Evolutionary conservation across 2,113 vertebrate species (phyloP).

Genomic region (Ictalurus punctatus): DNA sequence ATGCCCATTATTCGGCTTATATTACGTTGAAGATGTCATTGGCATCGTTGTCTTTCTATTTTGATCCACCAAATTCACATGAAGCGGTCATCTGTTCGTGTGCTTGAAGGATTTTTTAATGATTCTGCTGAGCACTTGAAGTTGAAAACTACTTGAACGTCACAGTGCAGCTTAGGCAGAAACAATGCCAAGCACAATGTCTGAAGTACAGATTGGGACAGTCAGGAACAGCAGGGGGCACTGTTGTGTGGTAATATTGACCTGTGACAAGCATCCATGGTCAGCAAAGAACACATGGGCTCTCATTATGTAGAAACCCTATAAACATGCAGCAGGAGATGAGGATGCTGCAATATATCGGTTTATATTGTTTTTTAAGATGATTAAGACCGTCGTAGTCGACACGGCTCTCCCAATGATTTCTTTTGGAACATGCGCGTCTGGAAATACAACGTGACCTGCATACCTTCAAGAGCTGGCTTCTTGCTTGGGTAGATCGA

Average conservation of each 20-base stretch:
- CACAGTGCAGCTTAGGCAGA: neutral
- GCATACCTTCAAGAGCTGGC: neutral
- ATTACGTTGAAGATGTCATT: neutral
- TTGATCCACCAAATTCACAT: neutral
- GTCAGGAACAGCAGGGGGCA: conserved; percentile 68
- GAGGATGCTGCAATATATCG: neutral
- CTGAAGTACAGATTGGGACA: neutral
- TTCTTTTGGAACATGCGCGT: neutral
- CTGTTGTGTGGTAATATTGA: conserved; percentile 66
- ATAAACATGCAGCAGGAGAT: neutral
- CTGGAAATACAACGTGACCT: neutral
- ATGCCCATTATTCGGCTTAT: neutral
- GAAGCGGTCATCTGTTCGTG: too few species aligned
- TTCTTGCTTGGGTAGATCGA: neutral
- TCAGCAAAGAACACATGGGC: conserved; percentile 10
- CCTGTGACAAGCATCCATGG: conserved; percentile 4
- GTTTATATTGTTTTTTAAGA: neutral
- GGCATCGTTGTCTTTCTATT: neutral
- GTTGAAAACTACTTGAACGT: neutral
- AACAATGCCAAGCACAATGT: neutral
- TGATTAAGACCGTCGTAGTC: neutral
- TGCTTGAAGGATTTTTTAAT: neutral
- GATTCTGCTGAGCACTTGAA: neutral
- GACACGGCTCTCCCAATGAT: neutral
- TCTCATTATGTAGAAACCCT: neutral